phyloP scores from a whole-genome alignment of 35 echinoderm and acorn worm species.

The Hemicentrotus pulcherrimus region DNA sequence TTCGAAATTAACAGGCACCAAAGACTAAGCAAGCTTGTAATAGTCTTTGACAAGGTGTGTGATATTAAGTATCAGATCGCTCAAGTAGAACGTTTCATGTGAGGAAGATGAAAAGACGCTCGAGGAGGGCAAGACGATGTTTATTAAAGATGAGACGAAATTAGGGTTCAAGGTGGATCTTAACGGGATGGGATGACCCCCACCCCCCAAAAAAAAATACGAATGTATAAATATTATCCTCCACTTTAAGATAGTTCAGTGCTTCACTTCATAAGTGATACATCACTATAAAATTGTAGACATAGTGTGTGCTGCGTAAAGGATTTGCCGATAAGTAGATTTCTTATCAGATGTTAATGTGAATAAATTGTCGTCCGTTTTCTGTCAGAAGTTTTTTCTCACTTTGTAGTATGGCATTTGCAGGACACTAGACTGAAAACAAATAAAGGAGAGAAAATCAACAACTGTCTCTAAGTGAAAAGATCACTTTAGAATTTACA shows the following conservation, averaged over 20 bases:
- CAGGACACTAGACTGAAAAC: neutral
- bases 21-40: neutral
- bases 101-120: neutral
- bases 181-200: neutral
- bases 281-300: too few species aligned
- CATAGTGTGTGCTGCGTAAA: too few species aligned
- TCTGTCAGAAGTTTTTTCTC: neutral
- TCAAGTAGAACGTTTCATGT: neutral
- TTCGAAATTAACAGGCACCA: neutral
- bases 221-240: too few species aligned
- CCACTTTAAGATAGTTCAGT: too few species aligned
- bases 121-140: constrained; percentile 1
- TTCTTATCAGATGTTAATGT: neutral
- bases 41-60: neutral
- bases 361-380: neutral
- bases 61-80: neutral
- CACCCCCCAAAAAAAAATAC: too few species aligned
- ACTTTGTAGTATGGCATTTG: neutral
- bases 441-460: constrained; percentile 1
- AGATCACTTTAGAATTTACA: neutral
- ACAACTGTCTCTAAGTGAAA: neutral
- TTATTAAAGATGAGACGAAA: neutral
- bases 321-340: too few species aligned
- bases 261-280: too few species aligned
- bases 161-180: neutral